Evolutionary conservation across 2,888 invertebrate genomes (phyloP).

Genomic region (Yponomeuta cagnagella): DNA sequence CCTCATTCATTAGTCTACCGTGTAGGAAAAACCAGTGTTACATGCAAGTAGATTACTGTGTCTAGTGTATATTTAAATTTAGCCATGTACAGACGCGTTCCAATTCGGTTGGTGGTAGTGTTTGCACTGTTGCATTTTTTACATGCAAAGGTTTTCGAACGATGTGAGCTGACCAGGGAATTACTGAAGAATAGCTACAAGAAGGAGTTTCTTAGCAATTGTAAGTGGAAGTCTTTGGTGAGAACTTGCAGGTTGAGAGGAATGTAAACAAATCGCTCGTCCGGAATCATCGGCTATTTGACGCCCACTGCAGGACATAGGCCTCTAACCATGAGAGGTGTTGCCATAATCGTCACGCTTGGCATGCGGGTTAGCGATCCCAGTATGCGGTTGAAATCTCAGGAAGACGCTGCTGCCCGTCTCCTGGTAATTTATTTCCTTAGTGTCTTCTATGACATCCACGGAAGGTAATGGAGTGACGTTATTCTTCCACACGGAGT

Average conservation of each 20-base stretch:
- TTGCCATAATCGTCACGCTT: no score
- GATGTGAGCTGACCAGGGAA: constrained; percentile 82
- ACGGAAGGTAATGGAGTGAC: no score
- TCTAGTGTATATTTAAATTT: not conserved
- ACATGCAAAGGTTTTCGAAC: constrained; percentile 75
- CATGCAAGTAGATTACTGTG: not conserved
- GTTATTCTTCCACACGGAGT: no score
- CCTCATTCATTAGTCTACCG: not conserved
- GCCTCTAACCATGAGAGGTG: no score
- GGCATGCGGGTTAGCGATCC: no score
- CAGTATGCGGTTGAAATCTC: no score
- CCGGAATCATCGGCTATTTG: no score
- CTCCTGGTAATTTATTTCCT: no score
- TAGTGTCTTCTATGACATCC: no score
- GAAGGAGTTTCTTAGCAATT: constrained; percentile 81
- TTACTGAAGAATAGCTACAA: constrained; percentile 78
- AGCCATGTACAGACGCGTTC: constrained; percentile 37
- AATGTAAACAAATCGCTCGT: not conserved
- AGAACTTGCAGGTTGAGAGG: not conserved
- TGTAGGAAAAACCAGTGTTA: not conserved
- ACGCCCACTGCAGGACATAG: no score
- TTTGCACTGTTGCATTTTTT: constrained; percentile 36
- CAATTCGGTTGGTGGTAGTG: constrained; percentile 29
- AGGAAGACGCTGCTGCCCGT: no score
- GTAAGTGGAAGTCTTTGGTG: constrained; percentile 63